These are phyloP conservation scores for Tragelaphus imberbis DNA, from an alignment of 2,113 vertebrate species.

Conservation along the genomic window DNA sequence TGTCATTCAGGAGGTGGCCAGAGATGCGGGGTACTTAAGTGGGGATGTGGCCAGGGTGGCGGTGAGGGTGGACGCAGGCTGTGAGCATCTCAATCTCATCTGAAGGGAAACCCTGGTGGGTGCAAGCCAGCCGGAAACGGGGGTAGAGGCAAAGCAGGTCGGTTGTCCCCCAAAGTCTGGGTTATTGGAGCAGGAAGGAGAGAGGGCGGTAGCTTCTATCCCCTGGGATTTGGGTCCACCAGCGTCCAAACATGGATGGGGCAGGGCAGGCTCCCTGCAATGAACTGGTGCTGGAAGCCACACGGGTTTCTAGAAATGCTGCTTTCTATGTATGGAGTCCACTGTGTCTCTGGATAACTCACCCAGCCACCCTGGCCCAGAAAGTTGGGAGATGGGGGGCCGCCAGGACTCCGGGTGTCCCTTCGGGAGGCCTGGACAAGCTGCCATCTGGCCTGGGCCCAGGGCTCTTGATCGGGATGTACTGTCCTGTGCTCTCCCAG, in stretches of 20 bases:
- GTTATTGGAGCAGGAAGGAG: neutral
- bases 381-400: neutral
- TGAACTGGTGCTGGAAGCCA: neutral
- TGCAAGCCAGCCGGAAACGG: no score
- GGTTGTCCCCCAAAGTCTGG: accelerated
- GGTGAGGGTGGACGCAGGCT: accelerated
- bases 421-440: neutral
- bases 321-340: neutral
- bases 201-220: neutral
- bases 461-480: accelerated
- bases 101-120: accelerated
- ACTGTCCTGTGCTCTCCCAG: neutral
- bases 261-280: accelerated
- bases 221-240: neutral
- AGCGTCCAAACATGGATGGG: neutral
- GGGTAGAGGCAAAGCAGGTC: no score
- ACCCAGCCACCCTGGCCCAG: neutral
- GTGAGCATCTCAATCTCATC: neutral
- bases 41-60: neutral
- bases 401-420: accelerated
- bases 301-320: neutral
- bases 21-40: no score
- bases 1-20: neutral
- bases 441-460: no score
- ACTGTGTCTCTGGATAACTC: neutral